Percentiles rank a stretch among this genome's conserved stretches.
Evolutionary conservation across 2,113 vertebrate genomes (phyloP).

Genomic region (Lophotis ruficrista): DNA sequence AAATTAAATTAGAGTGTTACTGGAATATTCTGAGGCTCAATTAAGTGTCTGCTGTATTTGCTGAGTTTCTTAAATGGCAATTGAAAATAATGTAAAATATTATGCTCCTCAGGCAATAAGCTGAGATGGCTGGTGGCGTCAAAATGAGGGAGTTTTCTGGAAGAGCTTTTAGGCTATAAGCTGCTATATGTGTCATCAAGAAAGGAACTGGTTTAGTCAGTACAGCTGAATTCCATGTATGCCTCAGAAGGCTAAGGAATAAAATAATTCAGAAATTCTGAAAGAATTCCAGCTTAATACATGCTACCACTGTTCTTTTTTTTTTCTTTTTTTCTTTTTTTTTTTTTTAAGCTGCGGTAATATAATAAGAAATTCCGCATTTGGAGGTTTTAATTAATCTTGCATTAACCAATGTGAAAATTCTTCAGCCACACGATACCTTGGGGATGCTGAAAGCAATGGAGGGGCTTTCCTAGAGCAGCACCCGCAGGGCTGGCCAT

Average conservation of each 20-base stretch:
- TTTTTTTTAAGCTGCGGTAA: not conserved
- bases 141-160: not conserved
- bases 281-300: not conserved
- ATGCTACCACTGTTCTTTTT: not conserved
- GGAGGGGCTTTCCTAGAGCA: not conserved
- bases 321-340: not conserved
- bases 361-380: not conserved
- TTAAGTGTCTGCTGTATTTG: not conserved
- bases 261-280: not conserved
- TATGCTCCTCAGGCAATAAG: not conserved
- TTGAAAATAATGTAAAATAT: not conserved
- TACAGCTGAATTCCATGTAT: not conserved
- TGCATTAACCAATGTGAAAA: not conserved
- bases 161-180: not conserved
- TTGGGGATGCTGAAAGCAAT: not conserved
- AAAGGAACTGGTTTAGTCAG: not conserved
- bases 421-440: not conserved
- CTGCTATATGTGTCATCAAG: not conserved
- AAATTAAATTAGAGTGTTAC: not conserved
- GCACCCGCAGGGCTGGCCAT: not conserved
- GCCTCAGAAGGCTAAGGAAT: not conserved
- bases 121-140: not conserved
- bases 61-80: not conserved
- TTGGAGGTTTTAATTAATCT: slow-evolving; percentile 14
- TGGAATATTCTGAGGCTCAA: not conserved